Evolutionary conservation across 2,888 invertebrate genomes (phyloP), one percentile per base, ranked within the genome.

Genomic region (Sarcophaga rosellei): DNA sequence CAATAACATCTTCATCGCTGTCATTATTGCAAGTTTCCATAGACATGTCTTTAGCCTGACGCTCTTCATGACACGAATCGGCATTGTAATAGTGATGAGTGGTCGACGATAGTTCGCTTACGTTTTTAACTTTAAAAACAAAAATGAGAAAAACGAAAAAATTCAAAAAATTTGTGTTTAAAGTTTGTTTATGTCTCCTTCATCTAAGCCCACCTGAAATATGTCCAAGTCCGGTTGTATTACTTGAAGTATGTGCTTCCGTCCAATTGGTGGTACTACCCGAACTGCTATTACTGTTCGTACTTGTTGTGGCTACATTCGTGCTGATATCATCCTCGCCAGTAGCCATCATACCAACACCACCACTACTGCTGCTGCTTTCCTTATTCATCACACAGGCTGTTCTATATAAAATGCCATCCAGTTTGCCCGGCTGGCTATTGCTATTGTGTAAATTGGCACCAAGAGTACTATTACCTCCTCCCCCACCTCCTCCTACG

Each of bases 1-100:
- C 92, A 88, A 92, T 93, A 59, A 93, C 93, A 89, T 93, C 93
- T 88, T 93, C 93, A 47, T 93, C 93, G 89, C 93, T 93, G 80
- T 93, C 93, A 89, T 93, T 93, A 88, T 92, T 92, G 84, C 92
- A 92, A 66, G 91, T 92, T 81, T 91, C 91, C 88, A 91, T 91
- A 85, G 91, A 89, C 77, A 89, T 89, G 75, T 92, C 92, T 87
- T 91, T 92, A 77, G 80, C 87, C 10, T 85, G 65, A 10, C 89
- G 89, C 45, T 90, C 90, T 62, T 88, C 90, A 86, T 88, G 88
- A 81, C 93, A 93, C 72, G 93, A 93, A 85, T 93, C 93, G 17
- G 93, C 92, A 87, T 92, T 93, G 89, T 93, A 93, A 81, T 91
- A 92, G 89, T 93, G 92, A 88, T 93, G 92, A 81, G 93, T 93